Evolutionary conservation across 2,113 vertebrate species (phyloP).

Genomic region (Montifringilla adamsi): DNA sequence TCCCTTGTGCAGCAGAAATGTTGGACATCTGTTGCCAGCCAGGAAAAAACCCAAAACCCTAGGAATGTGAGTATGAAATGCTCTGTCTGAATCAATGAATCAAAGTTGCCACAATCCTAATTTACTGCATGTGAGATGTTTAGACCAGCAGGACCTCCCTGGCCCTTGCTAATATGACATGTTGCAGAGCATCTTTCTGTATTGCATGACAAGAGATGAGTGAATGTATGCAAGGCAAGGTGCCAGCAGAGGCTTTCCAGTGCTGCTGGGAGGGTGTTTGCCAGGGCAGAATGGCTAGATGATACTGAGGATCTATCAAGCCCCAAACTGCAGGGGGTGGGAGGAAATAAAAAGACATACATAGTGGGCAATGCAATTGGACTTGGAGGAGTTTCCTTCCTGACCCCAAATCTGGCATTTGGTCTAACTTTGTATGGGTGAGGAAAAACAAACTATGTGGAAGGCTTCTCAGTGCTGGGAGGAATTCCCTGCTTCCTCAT

Average conservation of each 20-base stretch:
- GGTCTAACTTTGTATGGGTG: not conserved
- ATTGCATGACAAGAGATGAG: not conserved
- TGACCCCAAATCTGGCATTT: not conserved
- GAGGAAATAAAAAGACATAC: not conserved
- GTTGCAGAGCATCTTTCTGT: not conserved
- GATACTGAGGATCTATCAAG: not conserved
- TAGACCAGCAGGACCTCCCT: not conserved
- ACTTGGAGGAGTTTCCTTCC: slow-evolving; percentile 15
- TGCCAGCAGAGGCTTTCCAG: not conserved
- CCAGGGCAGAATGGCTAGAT: not conserved
- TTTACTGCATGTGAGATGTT: not conserved
- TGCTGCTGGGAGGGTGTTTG: not conserved
- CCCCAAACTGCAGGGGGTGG: not conserved
- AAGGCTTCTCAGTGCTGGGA: not conserved
- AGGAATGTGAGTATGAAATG: slow-evolving; percentile 27
- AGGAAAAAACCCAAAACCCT: not conserved
- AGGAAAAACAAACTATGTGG: not conserved
- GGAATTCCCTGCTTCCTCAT: not conserved
- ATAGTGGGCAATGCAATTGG: not conserved
- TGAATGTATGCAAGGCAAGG: not conserved
- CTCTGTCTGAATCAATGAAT: slow-evolving; percentile 26
- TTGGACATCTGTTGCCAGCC: not conserved
- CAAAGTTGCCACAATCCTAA: not conserved
- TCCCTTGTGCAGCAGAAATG: not conserved
- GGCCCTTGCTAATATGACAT: not conserved